phyloP scores from a whole-genome alignment of 2,797 vertebrate species.

The Schizothorax lantsangensis region DNA sequence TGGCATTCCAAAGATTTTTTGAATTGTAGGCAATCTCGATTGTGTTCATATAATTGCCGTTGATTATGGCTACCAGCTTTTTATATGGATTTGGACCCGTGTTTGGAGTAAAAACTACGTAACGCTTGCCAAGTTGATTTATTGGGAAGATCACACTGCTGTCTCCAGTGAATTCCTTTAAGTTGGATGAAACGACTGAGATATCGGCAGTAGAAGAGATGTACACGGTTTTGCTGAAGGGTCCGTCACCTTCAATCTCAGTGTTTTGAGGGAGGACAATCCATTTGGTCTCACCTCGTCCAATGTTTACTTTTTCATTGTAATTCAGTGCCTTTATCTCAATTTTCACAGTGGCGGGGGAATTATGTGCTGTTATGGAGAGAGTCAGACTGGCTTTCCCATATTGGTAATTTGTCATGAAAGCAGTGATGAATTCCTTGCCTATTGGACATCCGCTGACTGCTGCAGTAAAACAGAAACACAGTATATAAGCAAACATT shows the following conservation, averaged over 20 bases:
- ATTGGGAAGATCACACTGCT: constrained; percentile 61
- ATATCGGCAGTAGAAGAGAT: constrained; percentile 63
- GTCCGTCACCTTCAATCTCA: constrained; percentile 48
- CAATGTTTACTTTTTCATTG: constrained; percentile 44
- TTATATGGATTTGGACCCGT: not conserved
- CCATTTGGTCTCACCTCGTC: constrained; percentile 43
- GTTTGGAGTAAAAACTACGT: constrained; percentile 63
- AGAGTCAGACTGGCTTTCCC: constrained; percentile 44
- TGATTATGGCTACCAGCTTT: constrained; percentile 58
- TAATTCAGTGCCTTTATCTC: constrained; percentile 48
- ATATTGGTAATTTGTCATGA: constrained; percentile 61
- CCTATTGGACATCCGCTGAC: constrained; percentile 62
- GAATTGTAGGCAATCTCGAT: constrained; percentile 48
- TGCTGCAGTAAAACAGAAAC: constrained; percentile 20
- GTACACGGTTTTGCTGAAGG: constrained; percentile 47
- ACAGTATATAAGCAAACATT: not conserved
- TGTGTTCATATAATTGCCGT: constrained; percentile 60
- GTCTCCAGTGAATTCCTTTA: constrained; percentile 57
- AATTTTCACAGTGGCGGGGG: constrained; percentile 56
- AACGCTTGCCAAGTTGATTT: constrained; percentile 58
- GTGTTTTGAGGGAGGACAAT: constrained; percentile 48
- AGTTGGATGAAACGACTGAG: constrained; percentile 62
- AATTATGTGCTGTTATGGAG: constrained; percentile 54
- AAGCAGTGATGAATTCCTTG: constrained; percentile 65
- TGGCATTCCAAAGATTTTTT: no score